Conservation (phyloP, 2,113 vertebrate genomes). For the Ptychochromis oligacanthus region DNA sequence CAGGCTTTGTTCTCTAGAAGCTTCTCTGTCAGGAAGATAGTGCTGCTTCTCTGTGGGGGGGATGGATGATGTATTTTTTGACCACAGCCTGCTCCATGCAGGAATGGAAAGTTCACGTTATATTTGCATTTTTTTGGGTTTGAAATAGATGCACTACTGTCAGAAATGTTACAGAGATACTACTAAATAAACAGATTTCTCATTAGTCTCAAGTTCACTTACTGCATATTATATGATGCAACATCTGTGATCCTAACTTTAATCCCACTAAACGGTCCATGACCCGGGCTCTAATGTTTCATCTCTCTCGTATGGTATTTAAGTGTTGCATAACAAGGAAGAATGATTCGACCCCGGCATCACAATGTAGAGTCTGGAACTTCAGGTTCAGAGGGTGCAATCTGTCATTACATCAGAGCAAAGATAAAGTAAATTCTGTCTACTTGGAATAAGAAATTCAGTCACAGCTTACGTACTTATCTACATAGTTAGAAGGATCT, state of each 20-base stretch:
- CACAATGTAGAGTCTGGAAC: conserved; percentile 1
- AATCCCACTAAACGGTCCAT: conserved; percentile 44
- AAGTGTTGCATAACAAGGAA: conserved; percentile 42
- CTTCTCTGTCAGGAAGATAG: conserved; percentile 24
- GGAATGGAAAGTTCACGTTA: background rate
- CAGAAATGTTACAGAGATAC: background rate
- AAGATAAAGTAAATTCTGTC: accelerated
- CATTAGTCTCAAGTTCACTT: conserved; percentile 37
- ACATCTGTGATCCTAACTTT: conserved; percentile 58
- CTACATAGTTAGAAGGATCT: background rate
- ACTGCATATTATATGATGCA: conserved; percentile 49
- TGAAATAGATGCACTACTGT: background rate
- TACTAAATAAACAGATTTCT: conserved; percentile 25
- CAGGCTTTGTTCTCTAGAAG: conserved; percentile 62
- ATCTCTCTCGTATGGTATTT: conserved; percentile 38
- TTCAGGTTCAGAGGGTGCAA: background rate
- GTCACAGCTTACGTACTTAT: background rate
- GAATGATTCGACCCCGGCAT: conserved; percentile 18
- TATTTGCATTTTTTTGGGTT: background rate
- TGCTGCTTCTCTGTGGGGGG: conserved; percentile 10
- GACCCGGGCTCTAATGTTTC: conserved; percentile 18
- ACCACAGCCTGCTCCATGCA: conserved; percentile 13
- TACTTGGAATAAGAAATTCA: background rate
- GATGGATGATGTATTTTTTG: background rate
- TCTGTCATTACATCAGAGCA: background rate